phyloP scores from a whole-genome alignment of 2,797 vertebrate species.

The Protonibea diacanthus region DNA sequence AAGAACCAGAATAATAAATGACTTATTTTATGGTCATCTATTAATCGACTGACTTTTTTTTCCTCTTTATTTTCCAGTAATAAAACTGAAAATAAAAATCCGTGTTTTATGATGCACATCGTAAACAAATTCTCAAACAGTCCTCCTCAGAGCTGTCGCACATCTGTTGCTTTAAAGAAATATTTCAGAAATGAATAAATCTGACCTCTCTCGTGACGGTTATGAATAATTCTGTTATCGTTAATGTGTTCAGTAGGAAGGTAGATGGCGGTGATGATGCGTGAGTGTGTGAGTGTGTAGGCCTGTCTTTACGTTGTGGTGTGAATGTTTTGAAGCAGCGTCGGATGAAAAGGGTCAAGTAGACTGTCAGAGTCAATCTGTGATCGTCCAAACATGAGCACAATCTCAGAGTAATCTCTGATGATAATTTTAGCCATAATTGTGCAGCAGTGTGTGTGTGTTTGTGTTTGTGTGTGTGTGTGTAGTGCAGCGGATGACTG shows the following conservation, averaged over 20 bases:
- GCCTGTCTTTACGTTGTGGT: neutral
- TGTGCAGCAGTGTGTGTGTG: conserved; percentile 18
- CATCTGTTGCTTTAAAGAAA: neutral
- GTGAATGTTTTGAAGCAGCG: neutral
- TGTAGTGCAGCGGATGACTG: conserved; percentile 39
- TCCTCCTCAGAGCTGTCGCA: neutral
- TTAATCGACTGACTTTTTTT: neutral
- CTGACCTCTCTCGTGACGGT: neutral
- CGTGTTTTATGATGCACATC: neutral
- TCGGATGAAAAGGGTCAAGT: conserved; percentile 18
- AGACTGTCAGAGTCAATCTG: conserved; percentile 36
- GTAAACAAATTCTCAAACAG: neutral
- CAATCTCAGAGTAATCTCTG: conserved; percentile 25
- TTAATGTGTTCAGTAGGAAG: neutral
- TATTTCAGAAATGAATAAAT: neutral
- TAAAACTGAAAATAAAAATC: neutral
- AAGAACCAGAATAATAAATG: neutral
- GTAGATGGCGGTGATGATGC: neutral
- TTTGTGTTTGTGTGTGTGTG: conserved; percentile 20
- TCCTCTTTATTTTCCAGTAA: too few species aligned
- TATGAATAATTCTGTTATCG: neutral
- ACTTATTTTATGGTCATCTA: neutral
- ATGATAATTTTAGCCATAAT: conserved; percentile 34
- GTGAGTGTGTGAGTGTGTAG: neutral
- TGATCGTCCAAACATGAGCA: conserved; percentile 34